These are phyloP conservation scores for Oreotragus oreotragus DNA, from an alignment of 2,113 vertebrate species.

Conservation along the genomic window DNA sequence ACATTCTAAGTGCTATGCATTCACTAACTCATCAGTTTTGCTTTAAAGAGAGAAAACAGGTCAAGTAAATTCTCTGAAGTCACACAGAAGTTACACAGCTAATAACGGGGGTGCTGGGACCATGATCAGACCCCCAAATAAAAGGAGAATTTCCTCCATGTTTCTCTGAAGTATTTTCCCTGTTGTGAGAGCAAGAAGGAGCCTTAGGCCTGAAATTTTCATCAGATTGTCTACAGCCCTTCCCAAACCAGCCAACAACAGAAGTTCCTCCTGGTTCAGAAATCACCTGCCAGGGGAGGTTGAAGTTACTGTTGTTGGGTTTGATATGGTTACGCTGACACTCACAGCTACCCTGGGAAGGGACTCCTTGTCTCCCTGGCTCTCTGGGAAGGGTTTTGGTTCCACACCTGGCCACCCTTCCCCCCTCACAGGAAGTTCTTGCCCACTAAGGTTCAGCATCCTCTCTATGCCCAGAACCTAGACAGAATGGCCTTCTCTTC, in stretches of 20 bases:
- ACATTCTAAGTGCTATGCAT: background rate
- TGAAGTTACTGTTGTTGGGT: accelerated
- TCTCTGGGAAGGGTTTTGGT: background rate
- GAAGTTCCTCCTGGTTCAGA: background rate
- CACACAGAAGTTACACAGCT: background rate
- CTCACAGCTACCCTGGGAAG: background rate
- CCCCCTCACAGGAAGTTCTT: background rate
- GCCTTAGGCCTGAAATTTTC: background rate
- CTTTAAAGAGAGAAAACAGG: background rate
- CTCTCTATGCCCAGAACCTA: background rate
- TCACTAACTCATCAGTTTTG: background rate
- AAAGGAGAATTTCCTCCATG: accelerated
- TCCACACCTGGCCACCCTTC: background rate
- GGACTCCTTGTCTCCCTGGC: background rate
- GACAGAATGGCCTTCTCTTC: background rate
- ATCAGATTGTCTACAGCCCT: background rate
- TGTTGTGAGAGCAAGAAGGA: background rate
- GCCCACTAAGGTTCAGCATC: too few species aligned
- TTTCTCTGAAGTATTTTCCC: background rate
- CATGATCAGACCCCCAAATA: accelerated
- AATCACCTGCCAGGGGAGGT: accelerated
- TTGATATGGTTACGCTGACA: background rate
- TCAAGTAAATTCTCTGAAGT: background rate
- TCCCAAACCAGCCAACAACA: background rate
- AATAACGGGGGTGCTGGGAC: background rate